phyloP scores from a whole-genome alignment of 2,113 vertebrate genomes.

The Cnemophilus loriae region DNA sequence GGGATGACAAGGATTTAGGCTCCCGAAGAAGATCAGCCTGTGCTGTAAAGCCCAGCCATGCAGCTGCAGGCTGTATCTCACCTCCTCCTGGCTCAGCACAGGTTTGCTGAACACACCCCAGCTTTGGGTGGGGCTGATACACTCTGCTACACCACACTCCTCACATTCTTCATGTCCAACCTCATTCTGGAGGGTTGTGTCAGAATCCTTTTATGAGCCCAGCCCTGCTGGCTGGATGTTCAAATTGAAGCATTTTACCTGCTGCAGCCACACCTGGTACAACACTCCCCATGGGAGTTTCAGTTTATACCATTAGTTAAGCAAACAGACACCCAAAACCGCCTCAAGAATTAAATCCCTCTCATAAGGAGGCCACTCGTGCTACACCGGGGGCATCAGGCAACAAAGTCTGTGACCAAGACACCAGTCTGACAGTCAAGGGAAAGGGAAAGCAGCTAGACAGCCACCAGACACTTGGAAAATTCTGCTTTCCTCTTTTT shows the following conservation, averaged over 20 bases:
- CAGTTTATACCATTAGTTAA: constrained; percentile 39
- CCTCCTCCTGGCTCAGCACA: not conserved
- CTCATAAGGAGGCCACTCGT: not conserved
- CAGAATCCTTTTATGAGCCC: constrained; percentile 59
- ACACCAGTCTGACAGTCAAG: not conserved
- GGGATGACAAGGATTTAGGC: not conserved
- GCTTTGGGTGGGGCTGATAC: constrained; percentile 23
- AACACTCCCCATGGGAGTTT: constrained; percentile 56
- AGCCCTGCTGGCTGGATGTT: constrained; percentile 40
- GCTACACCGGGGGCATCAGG: not conserved
- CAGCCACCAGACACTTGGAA: not conserved
- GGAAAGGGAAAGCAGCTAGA: not conserved
- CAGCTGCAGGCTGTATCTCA: constrained; percentile 13
- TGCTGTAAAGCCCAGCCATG: not conserved
- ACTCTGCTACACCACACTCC: constrained; percentile 28
- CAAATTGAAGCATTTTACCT: constrained; percentile 47
- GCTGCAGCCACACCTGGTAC: constrained; percentile 51
- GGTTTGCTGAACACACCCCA: constrained; percentile 33
- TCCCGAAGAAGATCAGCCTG: not conserved
- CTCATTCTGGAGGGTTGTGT: constrained; percentile 59
- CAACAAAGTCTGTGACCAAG: not conserved
- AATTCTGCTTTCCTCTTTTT: not conserved
- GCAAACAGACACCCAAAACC: constrained; percentile 24
- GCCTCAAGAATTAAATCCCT: not conserved
- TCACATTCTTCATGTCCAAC: constrained; percentile 52